A percentile compares a stretch with the other conserved stretches of the same genome.
These are phyloP conservation scores for Myiagra hebetior DNA, from an alignment of 2,113 vertebrate genomes.

Conservation along the genomic window DNA sequence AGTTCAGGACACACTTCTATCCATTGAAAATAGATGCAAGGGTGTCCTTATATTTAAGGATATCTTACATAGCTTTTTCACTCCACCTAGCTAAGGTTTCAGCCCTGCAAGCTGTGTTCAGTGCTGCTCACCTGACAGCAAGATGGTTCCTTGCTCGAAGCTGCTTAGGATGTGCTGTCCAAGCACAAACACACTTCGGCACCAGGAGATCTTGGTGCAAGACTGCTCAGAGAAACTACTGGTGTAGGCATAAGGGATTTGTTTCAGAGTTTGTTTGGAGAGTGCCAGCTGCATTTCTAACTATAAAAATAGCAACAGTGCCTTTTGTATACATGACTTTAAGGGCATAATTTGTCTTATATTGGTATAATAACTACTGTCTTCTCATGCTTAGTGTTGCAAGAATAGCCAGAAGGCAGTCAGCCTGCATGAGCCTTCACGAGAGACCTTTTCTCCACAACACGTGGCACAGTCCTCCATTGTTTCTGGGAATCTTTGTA, in stretches of 20 bases:
- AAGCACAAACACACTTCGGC: background rate
- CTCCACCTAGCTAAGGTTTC: background rate
- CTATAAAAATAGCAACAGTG: background rate
- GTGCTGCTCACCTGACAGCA: background rate
- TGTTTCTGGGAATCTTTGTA: slow-evolving; percentile 11
- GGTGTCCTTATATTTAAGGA: background rate
- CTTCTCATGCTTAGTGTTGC: background rate
- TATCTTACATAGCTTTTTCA: background rate
- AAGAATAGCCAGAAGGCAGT: background rate
- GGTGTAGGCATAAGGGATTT: background rate
- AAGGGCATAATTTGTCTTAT: background rate
- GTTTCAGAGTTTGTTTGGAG: background rate
- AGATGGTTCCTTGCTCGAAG: background rate
- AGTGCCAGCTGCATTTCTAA: background rate
- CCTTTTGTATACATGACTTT: background rate
- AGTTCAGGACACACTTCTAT: background rate
- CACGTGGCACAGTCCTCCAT: background rate
- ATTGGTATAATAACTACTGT: background rate
- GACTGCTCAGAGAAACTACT: background rate
- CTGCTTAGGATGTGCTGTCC: background rate
- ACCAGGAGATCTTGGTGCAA: background rate
- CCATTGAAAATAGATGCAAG: background rate
- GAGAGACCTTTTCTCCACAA: background rate
- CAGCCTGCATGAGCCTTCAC: background rate
- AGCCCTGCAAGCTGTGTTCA: background rate